Evolutionary conservation across 2,113 vertebrate species (phyloP).

Genomic region (Xenopus tropicalis): DNA sequence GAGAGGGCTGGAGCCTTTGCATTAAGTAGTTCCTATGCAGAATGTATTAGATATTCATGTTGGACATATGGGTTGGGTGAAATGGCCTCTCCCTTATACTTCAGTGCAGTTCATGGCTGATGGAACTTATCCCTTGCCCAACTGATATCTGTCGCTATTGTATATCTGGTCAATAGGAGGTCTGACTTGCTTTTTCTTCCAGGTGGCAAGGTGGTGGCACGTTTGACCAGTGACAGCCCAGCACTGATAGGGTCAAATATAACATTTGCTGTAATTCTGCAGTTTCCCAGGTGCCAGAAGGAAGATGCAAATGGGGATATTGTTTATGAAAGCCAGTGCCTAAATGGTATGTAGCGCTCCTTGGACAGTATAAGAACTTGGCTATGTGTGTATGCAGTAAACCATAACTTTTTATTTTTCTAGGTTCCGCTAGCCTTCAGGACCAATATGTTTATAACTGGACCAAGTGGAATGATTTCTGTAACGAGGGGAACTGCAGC

Average conservation of each 20-base stretch:
- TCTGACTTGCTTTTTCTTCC: slow-evolving; percentile 35
- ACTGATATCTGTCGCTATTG: too few species aligned
- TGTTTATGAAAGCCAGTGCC: slow-evolving; percentile 76
- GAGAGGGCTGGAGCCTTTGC: too few species aligned
- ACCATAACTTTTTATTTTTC: background rate
- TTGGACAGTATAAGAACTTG: background rate
- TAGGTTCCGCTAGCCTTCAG: slow-evolving; percentile 44
- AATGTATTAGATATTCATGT: too few species aligned
- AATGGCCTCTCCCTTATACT: too few species aligned
- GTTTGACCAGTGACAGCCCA: slow-evolving; percentile 82
- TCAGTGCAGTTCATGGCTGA: too few species aligned
- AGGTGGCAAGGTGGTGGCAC: slow-evolving; percentile 71
- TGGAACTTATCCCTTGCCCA: too few species aligned
- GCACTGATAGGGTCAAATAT: slow-evolving; percentile 81
- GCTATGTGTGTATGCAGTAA: background rate
- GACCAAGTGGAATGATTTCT: slow-evolving; percentile 78
- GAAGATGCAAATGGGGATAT: slow-evolving; percentile 75
- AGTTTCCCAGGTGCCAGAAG: slow-evolving; percentile 80
- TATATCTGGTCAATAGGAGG: too few species aligned
- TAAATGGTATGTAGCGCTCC: slow-evolving; percentile 64
- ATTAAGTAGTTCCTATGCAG: too few species aligned
- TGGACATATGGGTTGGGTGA: too few species aligned
- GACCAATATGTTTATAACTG: slow-evolving; percentile 77
- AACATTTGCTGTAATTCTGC: slow-evolving; percentile 78
- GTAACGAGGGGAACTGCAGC: slow-evolving; percentile 65